Evolutionary conservation across 1,140 invertebrate genomes (phyloP).

Genomic region (Daktulosphaira vitifoliae): DNA sequence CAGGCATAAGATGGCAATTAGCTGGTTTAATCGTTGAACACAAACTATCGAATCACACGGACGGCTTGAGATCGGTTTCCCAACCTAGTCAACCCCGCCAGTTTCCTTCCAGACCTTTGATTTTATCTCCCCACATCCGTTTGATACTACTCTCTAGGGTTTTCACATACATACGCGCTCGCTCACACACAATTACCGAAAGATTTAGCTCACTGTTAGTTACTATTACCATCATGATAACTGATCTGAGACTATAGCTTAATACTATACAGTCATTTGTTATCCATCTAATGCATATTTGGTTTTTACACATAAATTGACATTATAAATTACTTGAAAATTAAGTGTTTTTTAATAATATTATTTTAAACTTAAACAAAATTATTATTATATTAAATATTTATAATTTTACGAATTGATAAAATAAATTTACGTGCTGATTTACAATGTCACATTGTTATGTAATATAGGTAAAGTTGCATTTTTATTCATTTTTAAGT

Average conservation of each 20-base stretch:
- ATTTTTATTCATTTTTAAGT: too few species aligned
- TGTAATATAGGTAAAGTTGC: too few species aligned
- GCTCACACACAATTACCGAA: slow-evolving; percentile 16
- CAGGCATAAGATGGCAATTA: slow-evolving; percentile 33
- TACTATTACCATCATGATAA: slow-evolving; percentile 8
- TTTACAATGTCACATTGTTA: too few species aligned
- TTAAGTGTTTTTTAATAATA: too few species aligned
- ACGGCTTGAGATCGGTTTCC: slow-evolving; percentile 31
- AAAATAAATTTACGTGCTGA: too few species aligned
- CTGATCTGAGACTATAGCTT: not conserved
- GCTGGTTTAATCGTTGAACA: slow-evolving; percentile 32
- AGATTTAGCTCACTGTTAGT: slow-evolving; percentile 13
- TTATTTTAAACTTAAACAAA: too few species aligned
- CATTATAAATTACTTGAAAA: too few species aligned
- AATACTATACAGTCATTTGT: not conserved
- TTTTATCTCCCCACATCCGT: slow-evolving; percentile 27
- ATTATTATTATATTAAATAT: too few species aligned
- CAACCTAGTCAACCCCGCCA: not conserved
- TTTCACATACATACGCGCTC: slow-evolving; percentile 12
- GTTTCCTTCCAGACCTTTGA: not conserved
- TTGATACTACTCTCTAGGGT: slow-evolving; percentile 18
- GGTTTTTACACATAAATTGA: too few species aligned
- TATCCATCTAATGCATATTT: too few species aligned
- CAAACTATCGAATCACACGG: slow-evolving; percentile 33
- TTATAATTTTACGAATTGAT: too few species aligned